Evolutionary conservation across 2,888 invertebrate genomes (phyloP).

Genomic region (Odontothrips loti): DNA sequence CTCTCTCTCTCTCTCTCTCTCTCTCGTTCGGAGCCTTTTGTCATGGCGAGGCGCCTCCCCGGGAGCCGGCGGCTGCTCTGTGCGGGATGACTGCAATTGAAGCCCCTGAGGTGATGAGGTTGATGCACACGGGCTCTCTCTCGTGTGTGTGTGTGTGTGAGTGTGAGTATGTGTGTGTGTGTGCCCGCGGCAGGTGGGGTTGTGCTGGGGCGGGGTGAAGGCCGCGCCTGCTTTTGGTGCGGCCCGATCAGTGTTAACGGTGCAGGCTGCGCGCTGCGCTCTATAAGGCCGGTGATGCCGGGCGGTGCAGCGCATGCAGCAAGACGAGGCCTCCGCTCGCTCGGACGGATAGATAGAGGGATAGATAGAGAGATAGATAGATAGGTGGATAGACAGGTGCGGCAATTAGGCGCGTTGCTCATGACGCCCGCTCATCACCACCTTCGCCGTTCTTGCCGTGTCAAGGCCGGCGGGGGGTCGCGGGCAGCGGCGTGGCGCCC

Average conservation of each 20-base stretch:
- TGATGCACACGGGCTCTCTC: too few species aligned
- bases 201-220: not conserved
- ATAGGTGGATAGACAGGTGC: not conserved
- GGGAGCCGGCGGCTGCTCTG: too few species aligned
- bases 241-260: not conserved
- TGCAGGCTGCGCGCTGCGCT: not conserved
- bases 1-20: too few species aligned
- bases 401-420: not conserved
- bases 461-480: too few species aligned
- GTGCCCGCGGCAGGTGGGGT: not conserved
- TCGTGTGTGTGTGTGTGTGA: not conserved
- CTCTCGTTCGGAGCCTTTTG: not conserved
- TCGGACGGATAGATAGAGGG: too few species aligned
- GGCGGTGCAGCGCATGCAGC: not conserved
- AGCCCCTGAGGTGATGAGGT: not conserved
- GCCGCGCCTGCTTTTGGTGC: too few species aligned
- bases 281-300: not conserved
- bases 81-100: not conserved
- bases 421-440: not conserved
- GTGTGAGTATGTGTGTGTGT: constrained; percentile 1
- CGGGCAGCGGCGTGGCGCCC: too few species aligned
- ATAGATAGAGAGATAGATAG: too few species aligned
- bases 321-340: not conserved
- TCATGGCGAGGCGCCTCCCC: not conserved
- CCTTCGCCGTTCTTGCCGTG: too few species aligned